These are phyloP conservation scores for Branchinecta lynchi DNA, from an alignment of 1,140 invertebrate species.

Conservation along the genomic window DNA sequence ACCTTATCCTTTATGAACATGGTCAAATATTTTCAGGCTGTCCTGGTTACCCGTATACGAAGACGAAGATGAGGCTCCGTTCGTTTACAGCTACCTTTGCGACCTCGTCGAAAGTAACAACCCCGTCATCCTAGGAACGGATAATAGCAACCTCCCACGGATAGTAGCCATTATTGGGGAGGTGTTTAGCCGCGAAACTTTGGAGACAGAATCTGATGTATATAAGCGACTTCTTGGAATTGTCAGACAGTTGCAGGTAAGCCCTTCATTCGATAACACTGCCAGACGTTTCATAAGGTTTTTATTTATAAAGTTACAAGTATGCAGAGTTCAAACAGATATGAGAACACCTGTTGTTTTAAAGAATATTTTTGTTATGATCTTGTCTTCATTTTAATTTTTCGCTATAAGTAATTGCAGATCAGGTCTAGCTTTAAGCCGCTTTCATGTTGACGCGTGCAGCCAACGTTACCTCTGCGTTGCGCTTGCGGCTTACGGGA, in stretches of 20 bases:
- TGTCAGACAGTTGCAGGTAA: conserved; percentile 56
- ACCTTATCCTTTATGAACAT: too few species aligned
- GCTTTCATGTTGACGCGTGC: too few species aligned
- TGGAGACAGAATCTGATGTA: conserved; percentile 48
- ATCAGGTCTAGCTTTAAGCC: too few species aligned
- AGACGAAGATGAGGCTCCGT: conserved; percentile 83
- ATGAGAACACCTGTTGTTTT: too few species aligned
- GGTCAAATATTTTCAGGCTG: conserved; percentile 41
- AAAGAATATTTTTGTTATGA: too few species aligned
- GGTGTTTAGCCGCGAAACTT: conserved; percentile 61
- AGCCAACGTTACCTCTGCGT: too few species aligned
- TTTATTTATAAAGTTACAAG: too few species aligned
- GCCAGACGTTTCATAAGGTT: too few species aligned
- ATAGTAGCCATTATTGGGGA: conserved; percentile 79
- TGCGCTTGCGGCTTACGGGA: too few species aligned
- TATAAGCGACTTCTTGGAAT: conserved; percentile 51
- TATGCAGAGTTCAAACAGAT: too few species aligned
- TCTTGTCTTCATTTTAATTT: too few species aligned
- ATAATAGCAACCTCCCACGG: conserved; percentile 73
- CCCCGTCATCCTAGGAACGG: conserved; percentile 59
- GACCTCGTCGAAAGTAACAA: conserved; percentile 86
- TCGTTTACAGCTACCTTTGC: conserved; percentile 88
- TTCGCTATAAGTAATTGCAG: too few species aligned
- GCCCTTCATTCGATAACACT: background rate
- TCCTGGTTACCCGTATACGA: conserved; percentile 89